Conservation (phyloP, 2,797 vertebrate genomes). For the Benthosema pterotum region DNA sequence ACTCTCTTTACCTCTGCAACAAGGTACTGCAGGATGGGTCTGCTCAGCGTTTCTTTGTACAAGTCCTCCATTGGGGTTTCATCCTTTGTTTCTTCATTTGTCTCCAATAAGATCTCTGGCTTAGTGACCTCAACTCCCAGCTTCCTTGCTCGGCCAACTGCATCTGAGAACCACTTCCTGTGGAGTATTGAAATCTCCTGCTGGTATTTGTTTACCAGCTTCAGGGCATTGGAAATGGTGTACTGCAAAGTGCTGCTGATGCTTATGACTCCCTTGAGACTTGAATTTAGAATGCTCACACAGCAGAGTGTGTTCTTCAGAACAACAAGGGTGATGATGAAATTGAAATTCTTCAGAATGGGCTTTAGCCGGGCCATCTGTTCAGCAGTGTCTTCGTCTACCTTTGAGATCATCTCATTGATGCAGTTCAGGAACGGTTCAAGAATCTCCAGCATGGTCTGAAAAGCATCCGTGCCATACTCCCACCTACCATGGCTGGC, state of each 20-base stretch:
- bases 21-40: constrained; percentile 89
- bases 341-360: constrained; percentile 92
- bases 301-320: constrained; percentile 96
- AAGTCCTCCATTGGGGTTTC: constrained; percentile 89
- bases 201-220: constrained; percentile 94
- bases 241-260: constrained; percentile 92
- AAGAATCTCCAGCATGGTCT: constrained; percentile 91
- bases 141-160: constrained; percentile 88
- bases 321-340: constrained; percentile 92
- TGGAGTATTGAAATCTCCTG: constrained; percentile 96
- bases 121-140: constrained; percentile 87
- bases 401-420: constrained; percentile 86
- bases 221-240: constrained; percentile 94
- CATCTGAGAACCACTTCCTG: constrained; percentile 97
- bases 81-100: constrained; percentile 69
- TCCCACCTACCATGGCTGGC: constrained; percentile 89
- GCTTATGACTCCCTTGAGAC: constrained; percentile 94
- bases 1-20: constrained; percentile 93
- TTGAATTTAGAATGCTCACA: constrained; percentile 95
- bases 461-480: constrained; percentile 89
- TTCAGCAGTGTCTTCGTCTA: constrained; percentile 80
- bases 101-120: constrained; percentile 79
- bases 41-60: constrained; percentile 89
- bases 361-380: constrained; percentile 87
- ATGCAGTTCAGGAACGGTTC: constrained; percentile 92